Evolutionary conservation across 2,797 vertebrate genomes (phyloP).

Genomic region (Cirrhinus mrigala): DNA sequence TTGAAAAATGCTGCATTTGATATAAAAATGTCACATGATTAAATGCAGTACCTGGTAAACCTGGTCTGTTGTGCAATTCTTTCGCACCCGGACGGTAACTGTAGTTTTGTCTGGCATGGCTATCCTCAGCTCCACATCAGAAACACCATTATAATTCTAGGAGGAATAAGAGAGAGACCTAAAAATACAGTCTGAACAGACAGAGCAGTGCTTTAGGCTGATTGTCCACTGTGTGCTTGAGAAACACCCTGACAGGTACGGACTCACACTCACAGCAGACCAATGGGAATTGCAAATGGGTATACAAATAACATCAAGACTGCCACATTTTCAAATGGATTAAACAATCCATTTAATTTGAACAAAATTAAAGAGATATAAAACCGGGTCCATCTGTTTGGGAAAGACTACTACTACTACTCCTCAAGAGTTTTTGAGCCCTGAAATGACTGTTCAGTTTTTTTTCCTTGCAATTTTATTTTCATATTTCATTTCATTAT

Average conservation of each 20-base stretch:
- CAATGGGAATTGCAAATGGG: neutral
- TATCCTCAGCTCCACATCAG: conserved; percentile 94
- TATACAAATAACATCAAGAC: conserved; percentile 10
- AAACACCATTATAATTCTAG: conserved; percentile 95
- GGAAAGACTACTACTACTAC: too few species aligned
- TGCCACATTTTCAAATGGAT: neutral
- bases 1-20: conserved; percentile 15
- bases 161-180: neutral
- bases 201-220: neutral
- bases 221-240: neutral
- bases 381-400: neutral
- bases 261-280: neutral
- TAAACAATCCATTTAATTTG: neutral
- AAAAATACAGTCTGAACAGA: neutral
- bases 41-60: conserved; percentile 89
- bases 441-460: neutral
- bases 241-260: conserved; percentile 1
- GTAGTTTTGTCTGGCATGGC: conserved; percentile 90
- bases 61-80: conserved; percentile 97
- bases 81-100: conserved; percentile 90
- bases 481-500: neutral
- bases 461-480: neutral
- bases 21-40: neutral
- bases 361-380: neutral
- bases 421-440: too few species aligned